A percentile compares a stretch with the other conserved stretches of the same genome.
These are phyloP conservation scores for Paragorgia papillata DNA, from an alignment of 92 coral and sea anemone species.

Conservation along the genomic window DNA sequence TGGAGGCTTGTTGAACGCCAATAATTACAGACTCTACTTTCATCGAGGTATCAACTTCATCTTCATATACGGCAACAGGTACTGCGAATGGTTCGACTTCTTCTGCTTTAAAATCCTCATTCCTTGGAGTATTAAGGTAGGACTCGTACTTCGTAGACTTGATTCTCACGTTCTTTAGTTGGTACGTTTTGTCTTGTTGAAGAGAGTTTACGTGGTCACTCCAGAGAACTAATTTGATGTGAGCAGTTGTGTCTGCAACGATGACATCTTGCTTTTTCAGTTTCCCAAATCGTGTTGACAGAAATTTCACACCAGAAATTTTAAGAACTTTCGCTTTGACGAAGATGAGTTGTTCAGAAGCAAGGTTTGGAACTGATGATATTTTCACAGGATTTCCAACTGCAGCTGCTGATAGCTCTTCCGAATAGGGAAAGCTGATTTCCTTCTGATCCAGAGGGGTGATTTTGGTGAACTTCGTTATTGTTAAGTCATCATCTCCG, in stretches of 20 bases:
- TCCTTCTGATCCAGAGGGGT: conserved; percentile 10
- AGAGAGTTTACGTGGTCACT: too few relatives aligned
- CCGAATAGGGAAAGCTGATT: conserved; percentile 28
- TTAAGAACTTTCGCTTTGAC: too few relatives aligned
- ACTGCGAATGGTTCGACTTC: not conserved
- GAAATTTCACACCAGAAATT: too few relatives aligned
- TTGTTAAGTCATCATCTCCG: conserved; percentile 2
- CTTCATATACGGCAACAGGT: conserved; percentile 4
- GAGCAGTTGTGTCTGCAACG: too few relatives aligned
- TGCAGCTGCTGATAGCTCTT: conserved; percentile 10
- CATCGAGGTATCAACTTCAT: conserved; percentile 35
- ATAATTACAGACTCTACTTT: conserved; percentile 40
- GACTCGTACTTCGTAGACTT: conserved; percentile 14
- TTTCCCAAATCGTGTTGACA: too few relatives aligned
- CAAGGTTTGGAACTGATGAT: too few relatives aligned
- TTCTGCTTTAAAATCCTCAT: not conserved
- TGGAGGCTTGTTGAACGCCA: conserved; percentile 47
- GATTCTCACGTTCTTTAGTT: conserved; percentile 35
- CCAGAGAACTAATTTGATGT: too few relatives aligned
- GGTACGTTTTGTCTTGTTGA: conserved; percentile 13
- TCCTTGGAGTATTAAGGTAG: conserved; percentile 44
- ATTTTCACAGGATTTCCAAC: conserved; percentile 9
- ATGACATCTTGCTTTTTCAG: too few relatives aligned
- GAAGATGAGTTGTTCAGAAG: too few relatives aligned
- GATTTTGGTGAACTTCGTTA: conserved; percentile 25